Conservation (phyloP, 2,113 vertebrate genomes). For the Protobothrops mucrosquamatus region DNA sequence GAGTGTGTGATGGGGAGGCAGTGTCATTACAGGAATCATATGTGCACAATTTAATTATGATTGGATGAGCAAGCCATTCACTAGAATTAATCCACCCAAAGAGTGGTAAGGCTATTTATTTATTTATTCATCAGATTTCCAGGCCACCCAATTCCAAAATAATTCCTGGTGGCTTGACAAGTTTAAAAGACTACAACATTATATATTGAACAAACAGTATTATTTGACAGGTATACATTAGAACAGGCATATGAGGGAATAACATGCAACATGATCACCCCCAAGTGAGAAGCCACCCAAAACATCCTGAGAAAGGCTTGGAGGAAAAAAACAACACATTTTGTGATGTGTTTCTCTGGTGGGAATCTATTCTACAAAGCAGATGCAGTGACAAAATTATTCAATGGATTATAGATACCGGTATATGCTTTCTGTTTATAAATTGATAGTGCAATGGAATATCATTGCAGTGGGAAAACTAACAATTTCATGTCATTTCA, state of each 20-base stretch:
- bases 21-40: neutral
- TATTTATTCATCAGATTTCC: neutral
- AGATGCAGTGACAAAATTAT: neutral
- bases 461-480: neutral
- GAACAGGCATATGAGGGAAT: neutral
- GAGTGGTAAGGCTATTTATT: neutral
- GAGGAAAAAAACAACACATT: neutral
- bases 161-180: neutral
- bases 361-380: neutral
- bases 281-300: neutral
- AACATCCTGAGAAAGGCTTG: neutral
- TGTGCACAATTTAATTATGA: neutral
- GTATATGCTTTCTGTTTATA: neutral
- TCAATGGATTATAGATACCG: neutral
- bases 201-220: neutral
- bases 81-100: neutral
- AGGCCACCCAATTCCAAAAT: neutral
- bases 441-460: neutral
- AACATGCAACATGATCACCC: neutral
- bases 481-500: neutral
- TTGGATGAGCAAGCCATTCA: neutral
- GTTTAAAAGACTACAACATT: neutral
- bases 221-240: neutral
- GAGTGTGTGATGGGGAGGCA: neutral
- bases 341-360: neutral